Evolutionary conservation across 2,888 invertebrate species (phyloP).

Genomic region (Drosophila peninsularis): DNA sequence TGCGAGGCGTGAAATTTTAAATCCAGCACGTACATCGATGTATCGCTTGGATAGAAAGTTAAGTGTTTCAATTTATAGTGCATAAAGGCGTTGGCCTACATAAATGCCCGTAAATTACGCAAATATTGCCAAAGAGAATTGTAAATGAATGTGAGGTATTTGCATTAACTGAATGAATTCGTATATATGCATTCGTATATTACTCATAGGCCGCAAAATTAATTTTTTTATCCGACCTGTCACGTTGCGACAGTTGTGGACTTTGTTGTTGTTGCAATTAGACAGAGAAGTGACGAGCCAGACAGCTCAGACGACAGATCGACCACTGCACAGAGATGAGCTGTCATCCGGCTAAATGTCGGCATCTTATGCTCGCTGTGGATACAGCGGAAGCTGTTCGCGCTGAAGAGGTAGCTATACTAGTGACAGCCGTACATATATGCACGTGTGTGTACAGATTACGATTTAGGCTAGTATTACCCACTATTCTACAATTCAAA

Average conservation of each 20-base stretch:
- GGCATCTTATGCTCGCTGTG: conserved; percentile 31
- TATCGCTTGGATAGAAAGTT: conserved; percentile 10
- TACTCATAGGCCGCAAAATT: conserved; percentile 48
- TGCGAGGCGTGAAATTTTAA: conserved; percentile 54
- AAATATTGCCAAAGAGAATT: conserved; percentile 9
- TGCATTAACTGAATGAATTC: conserved; percentile 7
- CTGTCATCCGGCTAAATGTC: conserved; percentile 60
- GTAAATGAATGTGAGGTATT: conserved; percentile 31
- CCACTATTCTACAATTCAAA: conserved; percentile 51
- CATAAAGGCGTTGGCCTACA: conserved; percentile 7
- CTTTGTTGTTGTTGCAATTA: conserved; percentile 57
- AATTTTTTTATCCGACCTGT: conserved; percentile 47
- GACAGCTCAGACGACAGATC: conserved; percentile 22
- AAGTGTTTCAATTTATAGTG: conserved; percentile 41
- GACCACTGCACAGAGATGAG: conserved; percentile 37
- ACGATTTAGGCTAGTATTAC: conserved; percentile 61
- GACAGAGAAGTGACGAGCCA: conserved; percentile 66
- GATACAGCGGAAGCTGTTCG: conserved; percentile 37
- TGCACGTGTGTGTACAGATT: conserved; percentile 44
- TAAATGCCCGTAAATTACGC: conserved; percentile 29
- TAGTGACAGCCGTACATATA: conserved; percentile 7
- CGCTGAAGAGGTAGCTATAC: conserved; percentile 51
- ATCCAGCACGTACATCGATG: conserved; percentile 51
- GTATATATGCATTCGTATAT: conserved; percentile 10
- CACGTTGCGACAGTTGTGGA: conserved; percentile 45